Evolutionary conservation across 2,797 vertebrate species (phyloP).

Genomic region (Coccyzus lansbergi): DNA sequence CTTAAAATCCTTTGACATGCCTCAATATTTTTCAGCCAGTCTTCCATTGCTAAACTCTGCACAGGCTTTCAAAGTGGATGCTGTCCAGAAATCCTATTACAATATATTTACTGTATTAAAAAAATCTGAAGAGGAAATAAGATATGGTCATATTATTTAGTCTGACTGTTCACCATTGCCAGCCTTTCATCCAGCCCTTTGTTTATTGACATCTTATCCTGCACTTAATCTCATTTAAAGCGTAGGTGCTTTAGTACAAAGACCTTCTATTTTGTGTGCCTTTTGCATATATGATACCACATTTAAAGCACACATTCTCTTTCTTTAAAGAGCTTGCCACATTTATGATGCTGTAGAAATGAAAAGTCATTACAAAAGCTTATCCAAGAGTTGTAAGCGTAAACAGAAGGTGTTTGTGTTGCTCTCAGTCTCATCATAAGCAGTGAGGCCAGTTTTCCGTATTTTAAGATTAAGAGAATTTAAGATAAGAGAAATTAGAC

Average conservation of each 20-base stretch:
- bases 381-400: background rate
- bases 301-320: background rate
- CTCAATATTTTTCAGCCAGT: conserved; percentile 6
- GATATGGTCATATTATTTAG: conserved; percentile 59
- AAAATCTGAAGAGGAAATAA: conserved; percentile 62
- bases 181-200: conserved; percentile 60
- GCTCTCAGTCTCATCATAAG: background rate
- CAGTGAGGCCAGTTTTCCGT: background rate
- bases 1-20: conserved; percentile 37
- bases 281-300: background rate
- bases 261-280: conserved; percentile 16
- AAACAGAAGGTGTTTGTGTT: background rate
- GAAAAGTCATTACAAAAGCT: background rate
- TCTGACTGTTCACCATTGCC: conserved; percentile 32
- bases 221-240: conserved; percentile 51
- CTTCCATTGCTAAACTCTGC: conserved; percentile 12
- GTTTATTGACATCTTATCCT: conserved; percentile 56
- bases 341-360: background rate
- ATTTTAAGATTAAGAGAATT: too few relatives aligned
- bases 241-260: conserved; percentile 32
- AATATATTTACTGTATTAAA: conserved; percentile 69
- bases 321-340: background rate
- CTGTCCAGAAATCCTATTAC: conserved; percentile 68
- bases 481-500: background rate
- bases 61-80: conserved; percentile 48